phyloP scores from a whole-genome alignment of 2,113 vertebrate genomes.

The Calyptommatus sinebrachiatus region DNA sequence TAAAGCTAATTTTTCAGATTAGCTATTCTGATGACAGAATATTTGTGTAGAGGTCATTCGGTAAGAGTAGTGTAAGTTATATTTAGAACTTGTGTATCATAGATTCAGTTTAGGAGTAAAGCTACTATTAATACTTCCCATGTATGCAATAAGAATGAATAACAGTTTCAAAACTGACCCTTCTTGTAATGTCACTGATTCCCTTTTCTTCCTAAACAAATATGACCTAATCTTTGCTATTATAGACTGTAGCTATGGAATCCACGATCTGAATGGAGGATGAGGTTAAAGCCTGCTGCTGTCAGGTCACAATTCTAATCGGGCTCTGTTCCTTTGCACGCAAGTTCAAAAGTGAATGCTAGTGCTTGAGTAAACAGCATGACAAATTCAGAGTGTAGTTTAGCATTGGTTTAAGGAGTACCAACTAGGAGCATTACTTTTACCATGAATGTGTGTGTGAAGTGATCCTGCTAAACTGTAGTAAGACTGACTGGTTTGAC shows the following conservation, averaged over 20 bases:
- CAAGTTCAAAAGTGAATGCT: not conserved
- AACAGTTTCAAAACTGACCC: not conserved
- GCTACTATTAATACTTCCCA: conserved; percentile 37
- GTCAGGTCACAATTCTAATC: not conserved
- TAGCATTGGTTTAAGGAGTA: not conserved
- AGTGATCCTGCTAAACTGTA: not conserved
- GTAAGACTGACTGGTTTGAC: not conserved
- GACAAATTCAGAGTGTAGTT: not conserved
- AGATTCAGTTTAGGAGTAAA: conserved; percentile 41
- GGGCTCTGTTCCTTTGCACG: not conserved
- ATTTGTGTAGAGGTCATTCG: conserved; percentile 51
- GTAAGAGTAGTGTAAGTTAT: conserved; percentile 46
- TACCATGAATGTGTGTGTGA: not conserved
- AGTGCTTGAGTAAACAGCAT: not conserved
- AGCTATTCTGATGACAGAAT: conserved; percentile 30
- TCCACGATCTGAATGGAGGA: not conserved
- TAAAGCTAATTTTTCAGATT: not conserved
- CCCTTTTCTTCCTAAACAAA: not conserved
- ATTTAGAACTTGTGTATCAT: conserved; percentile 50
- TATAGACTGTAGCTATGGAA: not conserved
- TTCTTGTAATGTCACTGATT: conserved; percentile 7
- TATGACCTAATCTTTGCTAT: no score
- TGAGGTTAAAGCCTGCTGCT: not conserved
- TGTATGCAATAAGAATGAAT: conserved; percentile 29
- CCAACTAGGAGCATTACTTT: not conserved